Evolutionary conservation across 2,797 vertebrate genomes (phyloP), one percentile per base, ranked within the genome.

Genomic region (Anniella stebbinsi): DNA sequence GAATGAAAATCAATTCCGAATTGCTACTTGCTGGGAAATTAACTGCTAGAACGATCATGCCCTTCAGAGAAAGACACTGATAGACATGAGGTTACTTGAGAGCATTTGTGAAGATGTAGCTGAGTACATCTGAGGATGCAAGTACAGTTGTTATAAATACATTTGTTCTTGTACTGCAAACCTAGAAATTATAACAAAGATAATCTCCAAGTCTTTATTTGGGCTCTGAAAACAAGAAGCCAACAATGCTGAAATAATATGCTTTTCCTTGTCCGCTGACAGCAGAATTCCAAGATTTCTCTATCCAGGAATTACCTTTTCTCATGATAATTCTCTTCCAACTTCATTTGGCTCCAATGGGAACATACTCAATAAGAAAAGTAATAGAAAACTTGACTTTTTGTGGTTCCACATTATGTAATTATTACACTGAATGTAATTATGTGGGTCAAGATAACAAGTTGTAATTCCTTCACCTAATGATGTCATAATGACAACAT

Each of bases 1-100:
- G 93, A 96, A 95, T 94, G 85, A 94, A 95, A 96, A 96, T 95
- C 84, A 94, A 95, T 30, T 95, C 25, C 83, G 92, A 95, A 92
- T 86, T 93, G 90, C 91, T 63, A 82, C 92, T 92, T 85, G 17
- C 80, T 93, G 66, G 88, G 88, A 93, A 96, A 94, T 93, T 81
- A 95, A 96, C 92, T 90, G 92, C 90, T 93, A 89, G 83, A 85
- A 51, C 89, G 87, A 33, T 93, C 93, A 92, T 70, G 90, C 0
- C 86, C 23, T 2, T 80, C 93, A 87, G 67, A 87, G 66, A 91
- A 94, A 91, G 93, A 80, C 78, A 90, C 67, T 86, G 91, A 84
- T 90, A 66, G 54, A 91, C 89, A 72, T 81, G 51, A 87, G 76
- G 72, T 36, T 94, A 90, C 23, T 89, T 86, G 48, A 86, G 87